Conservation (phyloP, 1,140 invertebrate species). For the Lepidurus apus region DNA sequence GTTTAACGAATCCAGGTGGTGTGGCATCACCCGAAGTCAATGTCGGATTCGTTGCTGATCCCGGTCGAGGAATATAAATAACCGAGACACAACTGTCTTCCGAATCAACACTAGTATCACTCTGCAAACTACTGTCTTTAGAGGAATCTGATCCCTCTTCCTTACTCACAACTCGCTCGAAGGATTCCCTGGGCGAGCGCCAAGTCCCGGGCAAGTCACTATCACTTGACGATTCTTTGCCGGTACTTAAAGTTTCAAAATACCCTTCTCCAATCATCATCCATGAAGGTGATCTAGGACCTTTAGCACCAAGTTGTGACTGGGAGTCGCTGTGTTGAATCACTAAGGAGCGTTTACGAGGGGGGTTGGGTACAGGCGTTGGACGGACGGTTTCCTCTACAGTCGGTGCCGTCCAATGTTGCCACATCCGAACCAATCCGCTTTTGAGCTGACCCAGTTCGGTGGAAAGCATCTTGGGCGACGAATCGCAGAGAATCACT, state of each 20-base stretch:
- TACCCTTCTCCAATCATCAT: background rate
- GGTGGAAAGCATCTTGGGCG: background rate
- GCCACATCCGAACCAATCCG: conserved; percentile 10
- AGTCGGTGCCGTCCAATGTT: background rate
- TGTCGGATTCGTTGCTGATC: conserved; percentile 38
- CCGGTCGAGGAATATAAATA: conserved; percentile 72
- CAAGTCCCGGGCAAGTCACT: conserved; percentile 25
- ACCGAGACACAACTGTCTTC: conserved; percentile 88
- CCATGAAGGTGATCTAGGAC: background rate
- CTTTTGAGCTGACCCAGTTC: conserved; percentile 13
- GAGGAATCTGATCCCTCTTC: conserved; percentile 83
- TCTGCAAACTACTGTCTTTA: conserved; percentile 84
- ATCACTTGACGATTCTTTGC: conserved; percentile 28
- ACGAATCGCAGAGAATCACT: background rate
- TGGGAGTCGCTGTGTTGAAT: conserved; percentile 2
- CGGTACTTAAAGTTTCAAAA: background rate
- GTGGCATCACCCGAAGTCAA: conserved; percentile 24
- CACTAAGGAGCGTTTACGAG: background rate
- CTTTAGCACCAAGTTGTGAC: conserved; percentile 3
- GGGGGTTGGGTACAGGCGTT: background rate
- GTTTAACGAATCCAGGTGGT: conserved; percentile 28
- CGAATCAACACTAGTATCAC: conserved; percentile 85
- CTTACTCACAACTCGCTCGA: conserved; percentile 59
- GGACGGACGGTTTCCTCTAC: background rate
- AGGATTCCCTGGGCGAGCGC: conserved; percentile 29